Base-by-base conservation (phyloP, 2,888 invertebrate genomes). In the Macrosiphum euphorbiae region DNA sequence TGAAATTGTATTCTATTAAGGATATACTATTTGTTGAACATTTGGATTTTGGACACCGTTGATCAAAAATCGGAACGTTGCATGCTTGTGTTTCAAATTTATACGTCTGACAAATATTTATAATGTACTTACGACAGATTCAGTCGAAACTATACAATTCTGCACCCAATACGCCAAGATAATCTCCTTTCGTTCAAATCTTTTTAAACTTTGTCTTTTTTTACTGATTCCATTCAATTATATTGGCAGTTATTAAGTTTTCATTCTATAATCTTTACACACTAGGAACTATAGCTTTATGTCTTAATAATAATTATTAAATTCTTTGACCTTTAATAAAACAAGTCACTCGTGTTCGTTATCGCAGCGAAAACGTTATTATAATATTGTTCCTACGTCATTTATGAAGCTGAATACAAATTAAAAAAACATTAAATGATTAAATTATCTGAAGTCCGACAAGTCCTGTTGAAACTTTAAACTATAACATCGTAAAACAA, bases 401-500 rank as follows among this genome's bases (percentile, higher is more conserved):
- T 67, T 67, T 67, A 67, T 67, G 13, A 3, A 67, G 67, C 67
- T 67, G 13, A 67, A n/a, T 13, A 67, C n/a, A 67, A 67, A 67
- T 61, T 28, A n/a, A 61, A 61, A 58, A 61, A 61, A 61, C 10
- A 61, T 67, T n/a, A 13, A n/a, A 67, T 67, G 1, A 67, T 67
- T 67, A n/a, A 67, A 67, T 67, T 35, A 78, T 35, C 7, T 78
- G 7, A 78, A 78, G 7, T 78, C 78, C 20, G 16, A n/a, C 20
- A 35, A 78, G 35, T 78, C n/a, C 35, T 3, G 20, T 78, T 16
- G 78, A 78, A 35, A 78, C 78, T 78, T 35, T 35, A 78, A 78
- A 78, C 78, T 78, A 35, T 35, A 35, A 78, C 44, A 86, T 50
- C 28, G 92, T 96, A 96, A 35, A 78, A 78, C 35, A 35, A 78